Conservation (phyloP, 2,113 vertebrate species). For the Apteryx mantelli region DNA sequence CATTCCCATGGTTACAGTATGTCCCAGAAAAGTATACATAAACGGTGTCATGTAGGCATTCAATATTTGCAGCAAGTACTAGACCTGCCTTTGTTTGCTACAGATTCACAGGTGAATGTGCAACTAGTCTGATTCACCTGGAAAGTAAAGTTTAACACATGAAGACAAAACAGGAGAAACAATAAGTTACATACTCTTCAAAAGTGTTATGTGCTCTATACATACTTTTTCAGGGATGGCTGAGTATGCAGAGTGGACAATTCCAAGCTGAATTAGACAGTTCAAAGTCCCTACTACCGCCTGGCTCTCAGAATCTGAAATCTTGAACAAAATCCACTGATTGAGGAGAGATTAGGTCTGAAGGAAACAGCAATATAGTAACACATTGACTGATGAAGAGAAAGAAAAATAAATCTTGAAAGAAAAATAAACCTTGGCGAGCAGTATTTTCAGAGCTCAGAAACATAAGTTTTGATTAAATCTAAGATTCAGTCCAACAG, state of each 20-base stretch:
- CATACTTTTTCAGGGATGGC: rapidly evolving
- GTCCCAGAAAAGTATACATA: neutral
- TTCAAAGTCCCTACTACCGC: neutral
- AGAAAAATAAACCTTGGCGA: neutral
- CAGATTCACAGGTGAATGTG: rapidly evolving
- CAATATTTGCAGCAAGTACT: neutral
- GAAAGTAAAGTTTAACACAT: neutral
- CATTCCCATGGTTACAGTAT: rapidly evolving
- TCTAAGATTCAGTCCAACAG: neutral
- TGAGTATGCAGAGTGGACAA: neutral
- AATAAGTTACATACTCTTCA: neutral
- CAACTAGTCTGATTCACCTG: neutral
- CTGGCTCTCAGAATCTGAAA: neutral
- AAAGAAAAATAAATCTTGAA: neutral
- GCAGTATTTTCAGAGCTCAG: neutral
- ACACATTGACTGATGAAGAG: neutral
- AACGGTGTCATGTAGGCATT: neutral
- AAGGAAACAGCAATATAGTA: neutral
- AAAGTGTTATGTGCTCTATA: neutral
- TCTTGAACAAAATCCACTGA: neutral
- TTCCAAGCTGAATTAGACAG: neutral
- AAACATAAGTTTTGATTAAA: neutral
- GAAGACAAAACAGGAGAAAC: neutral
- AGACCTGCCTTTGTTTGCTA: neutral
- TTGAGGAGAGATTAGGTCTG: neutral